Percentiles rank a stretch among this genome's conserved stretches.
Evolutionary conservation across 2,888 invertebrate genomes (phyloP).

Genomic region (Agonum fuliginosum): DNA sequence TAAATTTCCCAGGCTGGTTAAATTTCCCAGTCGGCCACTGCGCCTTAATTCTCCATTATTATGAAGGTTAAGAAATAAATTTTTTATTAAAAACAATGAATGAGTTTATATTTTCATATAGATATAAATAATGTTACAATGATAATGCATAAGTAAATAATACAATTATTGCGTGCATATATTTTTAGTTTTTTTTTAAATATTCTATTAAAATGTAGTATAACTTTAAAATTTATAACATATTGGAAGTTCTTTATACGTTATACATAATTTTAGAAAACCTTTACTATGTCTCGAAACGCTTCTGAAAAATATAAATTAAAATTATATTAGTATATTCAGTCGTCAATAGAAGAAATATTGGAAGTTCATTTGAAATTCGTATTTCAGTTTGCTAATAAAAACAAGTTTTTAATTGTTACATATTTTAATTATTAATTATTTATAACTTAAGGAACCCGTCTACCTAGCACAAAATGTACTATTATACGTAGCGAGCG

Average conservation of each 20-base stretch:
- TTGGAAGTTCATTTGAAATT: slow-evolving; percentile 2
- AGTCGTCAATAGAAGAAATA: not conserved
- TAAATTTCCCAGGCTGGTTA: too few species aligned
- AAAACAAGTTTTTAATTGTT: too few species aligned
- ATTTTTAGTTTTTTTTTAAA: not conserved
- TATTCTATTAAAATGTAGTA: not conserved
- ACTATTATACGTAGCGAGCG: too few species aligned
- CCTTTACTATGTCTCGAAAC: slow-evolving; percentile 28
- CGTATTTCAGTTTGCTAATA: too few species aligned
- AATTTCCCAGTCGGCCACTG: too few species aligned
- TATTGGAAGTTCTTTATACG: slow-evolving; percentile 27
- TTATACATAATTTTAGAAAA: slow-evolving; percentile 46
- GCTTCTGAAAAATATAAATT: slow-evolving; percentile 17
- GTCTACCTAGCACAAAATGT: too few species aligned
- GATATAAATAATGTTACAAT: too few species aligned
- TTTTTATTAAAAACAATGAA: not conserved
- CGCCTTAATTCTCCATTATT: too few species aligned
- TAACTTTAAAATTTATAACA: slow-evolving; percentile 47
- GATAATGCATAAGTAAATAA: too few species aligned
- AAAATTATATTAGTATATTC: slow-evolving; percentile 1
- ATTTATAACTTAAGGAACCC: too few species aligned
- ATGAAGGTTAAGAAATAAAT: not conserved
- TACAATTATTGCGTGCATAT: not conserved
- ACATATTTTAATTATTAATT: too few species aligned
- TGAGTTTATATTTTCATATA: slow-evolving; percentile 2